Percentiles rank a stretch among this genome's conserved stretches.
These are phyloP conservation scores for Ephydatia muelleri DNA, from an alignment of 37 sponge, comb jelly and placozoan genomes.

Conservation along the genomic window DNA sequence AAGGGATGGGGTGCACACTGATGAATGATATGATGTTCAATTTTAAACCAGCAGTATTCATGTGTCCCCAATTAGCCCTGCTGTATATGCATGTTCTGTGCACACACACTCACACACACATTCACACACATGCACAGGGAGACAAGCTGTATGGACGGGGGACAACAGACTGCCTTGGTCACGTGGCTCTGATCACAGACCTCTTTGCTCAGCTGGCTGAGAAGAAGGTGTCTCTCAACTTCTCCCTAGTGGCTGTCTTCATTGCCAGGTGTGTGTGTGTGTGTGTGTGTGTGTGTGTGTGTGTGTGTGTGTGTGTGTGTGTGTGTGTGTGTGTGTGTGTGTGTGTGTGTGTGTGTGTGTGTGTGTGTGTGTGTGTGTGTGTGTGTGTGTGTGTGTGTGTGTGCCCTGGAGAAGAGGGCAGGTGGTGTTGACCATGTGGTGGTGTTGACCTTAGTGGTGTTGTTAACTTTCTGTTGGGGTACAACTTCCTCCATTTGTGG, in stretches of 20 bases:
- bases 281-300: conserved; percentile 19
- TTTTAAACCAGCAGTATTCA: no score
- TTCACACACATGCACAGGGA: conserved; percentile 26
- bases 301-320: conserved; percentile 32
- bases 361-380: conserved; percentile 48
- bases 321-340: conserved; percentile 47
- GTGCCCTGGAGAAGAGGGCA: neutral
- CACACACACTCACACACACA: no score
- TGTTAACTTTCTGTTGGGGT: no score
- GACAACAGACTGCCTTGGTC: conserved; percentile 84
- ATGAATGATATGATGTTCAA: no score
- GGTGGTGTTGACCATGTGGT: neutral
- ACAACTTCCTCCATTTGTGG: no score
- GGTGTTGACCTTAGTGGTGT: neutral
- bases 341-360: conserved; percentile 48
- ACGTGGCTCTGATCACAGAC: conserved; percentile 81
- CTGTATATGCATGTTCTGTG: no score
- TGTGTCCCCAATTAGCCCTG: no score
- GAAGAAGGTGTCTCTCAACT: conserved; percentile 65
- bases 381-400: conserved; percentile 30
- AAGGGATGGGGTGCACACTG: no score
- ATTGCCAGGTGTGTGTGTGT: conserved; percentile 52
- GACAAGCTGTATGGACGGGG: conserved; percentile 84
- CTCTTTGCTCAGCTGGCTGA: conserved; percentile 76
- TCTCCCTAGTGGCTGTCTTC: conserved; percentile 66